A percentile compares a stretch with the other conserved stretches of the same genome.
Evolutionary conservation across 2,113 vertebrate species (phyloP).

Genomic region (Hydrolagus affinis): DNA sequence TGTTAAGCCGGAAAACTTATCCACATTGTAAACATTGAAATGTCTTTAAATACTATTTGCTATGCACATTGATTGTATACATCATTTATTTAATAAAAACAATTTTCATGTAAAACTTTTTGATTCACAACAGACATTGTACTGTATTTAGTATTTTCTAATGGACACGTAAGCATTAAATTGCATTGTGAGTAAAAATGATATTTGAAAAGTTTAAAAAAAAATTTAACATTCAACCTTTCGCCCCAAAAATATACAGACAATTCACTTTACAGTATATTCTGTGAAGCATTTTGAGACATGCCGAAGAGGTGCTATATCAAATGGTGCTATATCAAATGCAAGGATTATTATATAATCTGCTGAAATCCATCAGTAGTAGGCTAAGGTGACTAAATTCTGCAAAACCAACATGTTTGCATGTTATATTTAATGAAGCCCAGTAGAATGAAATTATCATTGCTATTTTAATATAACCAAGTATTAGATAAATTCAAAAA

Average conservation of each 20-base stretch:
- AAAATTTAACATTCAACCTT: no score
- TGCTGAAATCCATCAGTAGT: not conserved
- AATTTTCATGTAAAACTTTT: slow-evolving; percentile 25
- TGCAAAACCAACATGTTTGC: not conserved
- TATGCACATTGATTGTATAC: slow-evolving; percentile 32
- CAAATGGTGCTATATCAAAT: no score
- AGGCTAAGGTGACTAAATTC: not conserved
- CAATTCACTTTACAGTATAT: not conserved
- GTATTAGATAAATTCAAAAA: no score
- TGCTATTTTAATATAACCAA: no score
- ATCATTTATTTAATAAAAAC: slow-evolving; percentile 29
- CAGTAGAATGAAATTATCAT: not conserved
- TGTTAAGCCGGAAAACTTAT: slow-evolving; percentile 6
- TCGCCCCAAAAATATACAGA: not conserved
- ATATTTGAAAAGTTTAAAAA: not conserved
- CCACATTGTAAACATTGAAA: slow-evolving; percentile 10
- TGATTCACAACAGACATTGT: not conserved
- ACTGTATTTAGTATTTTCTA: not conserved
- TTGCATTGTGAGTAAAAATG: not conserved
- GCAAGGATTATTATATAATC: not conserved
- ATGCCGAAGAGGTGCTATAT: no score
- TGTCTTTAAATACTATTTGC: slow-evolving; percentile 29
- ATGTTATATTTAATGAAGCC: not conserved
- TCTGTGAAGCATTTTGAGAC: no score
- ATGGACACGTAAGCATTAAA: not conserved